Percentiles rank a stretch among this genome's conserved stretches.
These are phyloP conservation scores for Lucinisca nassula DNA, from an alignment of 2,888 invertebrate genomes.

Conservation along the genomic window DNA sequence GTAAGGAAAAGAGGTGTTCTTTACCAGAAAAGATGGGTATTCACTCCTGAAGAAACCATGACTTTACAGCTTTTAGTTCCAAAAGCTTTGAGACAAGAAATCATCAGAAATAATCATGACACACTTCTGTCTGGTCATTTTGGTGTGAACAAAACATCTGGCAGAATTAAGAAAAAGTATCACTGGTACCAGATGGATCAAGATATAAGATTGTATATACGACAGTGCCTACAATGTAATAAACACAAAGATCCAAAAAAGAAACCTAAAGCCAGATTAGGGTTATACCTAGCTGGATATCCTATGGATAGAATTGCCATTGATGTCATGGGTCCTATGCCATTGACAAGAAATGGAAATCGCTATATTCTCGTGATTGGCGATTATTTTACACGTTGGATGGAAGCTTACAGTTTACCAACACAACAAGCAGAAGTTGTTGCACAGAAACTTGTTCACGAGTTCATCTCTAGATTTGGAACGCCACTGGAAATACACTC, in stretches of 20 bases:
- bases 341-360: conserved; percentile 37
- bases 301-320: conserved; percentile 53
- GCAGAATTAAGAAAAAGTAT: background rate
- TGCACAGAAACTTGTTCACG: conserved; percentile 43
- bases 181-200: conserved; percentile 16
- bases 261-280: background rate
- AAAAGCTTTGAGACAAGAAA: background rate
- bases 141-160: conserved; percentile 4
- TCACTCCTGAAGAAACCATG: background rate
- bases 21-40: background rate
- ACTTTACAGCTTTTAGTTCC: background rate
- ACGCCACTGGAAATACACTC: conserved; percentile 43
- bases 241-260: no score
- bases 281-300: background rate
- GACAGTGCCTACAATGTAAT: background rate
- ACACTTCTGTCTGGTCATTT: no score
- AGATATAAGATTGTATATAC: background rate
- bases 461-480: conserved; percentile 54
- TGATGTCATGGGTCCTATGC: conserved; percentile 58
- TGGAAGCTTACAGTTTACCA: conserved; percentile 17
- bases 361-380: conserved; percentile 54
- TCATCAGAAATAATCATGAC: no score
- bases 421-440: conserved; percentile 34
- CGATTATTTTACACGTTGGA: conserved; percentile 62
- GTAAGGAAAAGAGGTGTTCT: background rate